A percentile compares a stretch with the other conserved stretches of the same genome.
Evolutionary conservation across 2,797 vertebrate genomes (phyloP).

Genomic region (Oreochromis grahami): DNA sequence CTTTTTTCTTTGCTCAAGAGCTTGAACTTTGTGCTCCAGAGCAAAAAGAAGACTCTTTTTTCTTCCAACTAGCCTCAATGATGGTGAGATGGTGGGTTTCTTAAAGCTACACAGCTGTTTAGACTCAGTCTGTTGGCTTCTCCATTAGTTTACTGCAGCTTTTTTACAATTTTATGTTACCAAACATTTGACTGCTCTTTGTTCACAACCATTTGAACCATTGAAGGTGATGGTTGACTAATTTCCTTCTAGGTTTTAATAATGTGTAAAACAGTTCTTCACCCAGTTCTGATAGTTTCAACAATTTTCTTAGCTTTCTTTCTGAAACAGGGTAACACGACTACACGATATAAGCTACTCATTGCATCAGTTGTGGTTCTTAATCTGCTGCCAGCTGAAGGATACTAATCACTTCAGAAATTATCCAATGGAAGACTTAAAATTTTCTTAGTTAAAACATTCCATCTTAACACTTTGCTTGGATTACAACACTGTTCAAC

Average conservation of each 20-base stretch:
- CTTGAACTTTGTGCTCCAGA: background rate
- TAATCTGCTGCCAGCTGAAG: background rate
- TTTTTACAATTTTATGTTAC: fast-evolving
- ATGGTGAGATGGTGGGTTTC: background rate
- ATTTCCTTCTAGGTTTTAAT: background rate
- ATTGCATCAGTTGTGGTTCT: background rate
- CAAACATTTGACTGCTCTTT: background rate
- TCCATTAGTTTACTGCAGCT: background rate
- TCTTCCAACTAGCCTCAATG: background rate
- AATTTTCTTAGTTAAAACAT: background rate
- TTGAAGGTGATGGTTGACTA: background rate
- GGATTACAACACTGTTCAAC: background rate
- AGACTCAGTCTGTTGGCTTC: background rate
- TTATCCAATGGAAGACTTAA: background rate
- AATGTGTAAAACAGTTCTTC: background rate
- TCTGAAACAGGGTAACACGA: background rate
- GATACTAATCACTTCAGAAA: background rate
- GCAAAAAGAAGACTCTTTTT: background rate
- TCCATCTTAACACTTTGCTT: background rate
- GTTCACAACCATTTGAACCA: background rate
- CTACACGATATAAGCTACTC: background rate
- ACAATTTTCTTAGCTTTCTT: background rate
- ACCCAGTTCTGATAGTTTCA: background rate
- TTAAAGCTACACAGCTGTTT: background rate
- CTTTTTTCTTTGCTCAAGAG: background rate